Percentiles rank a stretch among this genome's conserved stretches.
These are phyloP conservation scores for Crocodylus rhombifer DNA, from an alignment of 2,797 vertebrate genomes.

Conservation along the genomic window DNA sequence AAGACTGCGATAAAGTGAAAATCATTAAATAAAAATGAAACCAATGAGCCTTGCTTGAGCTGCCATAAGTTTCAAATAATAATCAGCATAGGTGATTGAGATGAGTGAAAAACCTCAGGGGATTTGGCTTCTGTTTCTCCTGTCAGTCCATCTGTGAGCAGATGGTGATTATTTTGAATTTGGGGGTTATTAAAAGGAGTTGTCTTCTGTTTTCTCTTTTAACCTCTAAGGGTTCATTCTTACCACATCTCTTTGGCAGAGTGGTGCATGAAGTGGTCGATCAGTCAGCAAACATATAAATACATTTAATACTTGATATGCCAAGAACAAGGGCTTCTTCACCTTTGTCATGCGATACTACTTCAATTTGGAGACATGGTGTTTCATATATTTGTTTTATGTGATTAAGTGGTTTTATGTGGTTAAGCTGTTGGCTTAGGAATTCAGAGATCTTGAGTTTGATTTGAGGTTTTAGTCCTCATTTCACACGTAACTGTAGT, in stretches of 20 bases:
- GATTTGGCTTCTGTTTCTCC: background rate
- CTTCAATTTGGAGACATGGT: background rate
- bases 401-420: background rate
- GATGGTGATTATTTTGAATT: background rate
- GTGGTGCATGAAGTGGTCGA: background rate
- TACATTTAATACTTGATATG: no score
- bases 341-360: background rate
- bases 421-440: background rate
- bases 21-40: background rate
- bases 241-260: background rate
- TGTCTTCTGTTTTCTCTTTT: background rate
- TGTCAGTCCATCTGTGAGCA: background rate
- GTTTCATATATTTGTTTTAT: no score
- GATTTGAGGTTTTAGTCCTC: background rate
- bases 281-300: background rate
- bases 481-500: background rate
- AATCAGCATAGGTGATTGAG: background rate
- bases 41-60: background rate
- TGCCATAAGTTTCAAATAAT: background rate
- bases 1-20: background rate
- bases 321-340: background rate
- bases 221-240: background rate
- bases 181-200: background rate
- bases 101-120: background rate
- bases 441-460: background rate